Evolutionary conservation across 2,797 vertebrate genomes (phyloP), one percentile per base, ranked within the genome.

Genomic region (Protonibea diacanthus): DNA sequence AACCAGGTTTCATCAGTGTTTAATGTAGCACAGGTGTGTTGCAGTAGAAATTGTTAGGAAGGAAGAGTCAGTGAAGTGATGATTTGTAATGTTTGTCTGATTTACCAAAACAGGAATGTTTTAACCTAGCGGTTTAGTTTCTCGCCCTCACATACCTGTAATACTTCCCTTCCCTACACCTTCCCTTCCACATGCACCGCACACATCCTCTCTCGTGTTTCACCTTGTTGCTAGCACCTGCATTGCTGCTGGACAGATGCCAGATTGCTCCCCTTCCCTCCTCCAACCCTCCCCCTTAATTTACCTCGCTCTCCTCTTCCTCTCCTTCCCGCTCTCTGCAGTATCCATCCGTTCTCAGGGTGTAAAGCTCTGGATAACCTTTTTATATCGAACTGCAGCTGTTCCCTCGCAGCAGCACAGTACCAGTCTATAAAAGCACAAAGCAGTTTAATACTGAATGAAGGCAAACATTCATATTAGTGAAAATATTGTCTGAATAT

Each of bases 201-300:
- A 68, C 33, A 18, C 58, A 27, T 11, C 14, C 18, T n/a, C 15
- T 64, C 56, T 82, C 53, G 12, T 58, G 38, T 77, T 85, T 85
- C 71, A 83, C 57, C 40, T 80, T 60, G 48, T 40, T 71, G 20
- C 45, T 65, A 51, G 20, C 68, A 77, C 84, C 78, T 87, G 90
- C 81, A 75, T 40, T 83, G 78, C 84, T 73, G 68, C 72, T 86
- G 81, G 61, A 78, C 63, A 38, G 66, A 71, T 51, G 83, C 82
- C 78, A 81, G 33, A 33, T 40, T 45, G 6, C 21, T 15, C 11
- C 17, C 44, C 18, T 29, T 25, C n/a, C 45, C 17, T 15, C 52
- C 40, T 45, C 42, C 33, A 38, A 38, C 49, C 11, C 9, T 25
- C 18, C 27, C 33, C 18, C 27, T 1, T 11, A 27, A 2, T 65